Percentiles rank a stretch among this genome's conserved stretches.
phyloP scores from a whole-genome alignment of 1,140 invertebrate species.

The Gonioctena quinquepunctata region DNA sequence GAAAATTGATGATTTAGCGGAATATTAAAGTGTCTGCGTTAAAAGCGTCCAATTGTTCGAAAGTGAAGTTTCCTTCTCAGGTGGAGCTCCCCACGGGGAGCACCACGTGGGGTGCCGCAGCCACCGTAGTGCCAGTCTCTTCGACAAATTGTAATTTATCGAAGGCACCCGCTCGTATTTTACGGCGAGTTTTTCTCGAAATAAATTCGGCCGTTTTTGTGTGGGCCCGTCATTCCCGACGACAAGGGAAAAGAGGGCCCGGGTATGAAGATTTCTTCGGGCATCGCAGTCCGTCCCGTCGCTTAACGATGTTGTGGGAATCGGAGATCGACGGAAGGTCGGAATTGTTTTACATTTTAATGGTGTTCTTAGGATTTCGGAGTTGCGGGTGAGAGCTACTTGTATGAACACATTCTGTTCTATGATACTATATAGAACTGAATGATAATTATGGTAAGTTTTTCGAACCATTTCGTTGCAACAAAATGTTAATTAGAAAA shows the following conservation, averaged over 20 bases:
- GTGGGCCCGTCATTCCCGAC: constrained; percentile 19
- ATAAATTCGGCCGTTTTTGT: constrained; percentile 18
- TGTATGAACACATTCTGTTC: neutral
- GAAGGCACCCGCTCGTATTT: constrained; percentile 20
- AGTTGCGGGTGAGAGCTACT: neutral
- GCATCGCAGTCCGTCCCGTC: neutral
- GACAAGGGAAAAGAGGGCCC: neutral
- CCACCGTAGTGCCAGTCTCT: constrained; percentile 32
- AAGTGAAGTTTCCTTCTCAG: constrained; percentile 25
- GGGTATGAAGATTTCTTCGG: neutral
- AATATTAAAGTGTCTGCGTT: constrained; percentile 39
- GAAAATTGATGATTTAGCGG: constrained; percentile 40
- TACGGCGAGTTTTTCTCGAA: constrained; percentile 6
- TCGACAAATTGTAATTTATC: constrained; percentile 46
- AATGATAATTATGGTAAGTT: too few species aligned
- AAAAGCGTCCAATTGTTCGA: constrained; percentile 24
- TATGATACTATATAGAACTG: too few species aligned
- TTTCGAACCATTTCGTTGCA: too few species aligned
- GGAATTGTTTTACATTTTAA: constrained; percentile 4
- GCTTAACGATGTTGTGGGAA: constrained; percentile 4
- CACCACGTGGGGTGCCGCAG: constrained; percentile 37
- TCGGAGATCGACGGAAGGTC: neutral
- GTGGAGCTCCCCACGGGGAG: constrained; percentile 30
- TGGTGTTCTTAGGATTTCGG: neutral
- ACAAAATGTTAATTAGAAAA: too few species aligned